Evolutionary conservation across 53 echinoderm and acorn worm genomes (phyloP).

Genomic region (Pentamera pediparva): DNA sequence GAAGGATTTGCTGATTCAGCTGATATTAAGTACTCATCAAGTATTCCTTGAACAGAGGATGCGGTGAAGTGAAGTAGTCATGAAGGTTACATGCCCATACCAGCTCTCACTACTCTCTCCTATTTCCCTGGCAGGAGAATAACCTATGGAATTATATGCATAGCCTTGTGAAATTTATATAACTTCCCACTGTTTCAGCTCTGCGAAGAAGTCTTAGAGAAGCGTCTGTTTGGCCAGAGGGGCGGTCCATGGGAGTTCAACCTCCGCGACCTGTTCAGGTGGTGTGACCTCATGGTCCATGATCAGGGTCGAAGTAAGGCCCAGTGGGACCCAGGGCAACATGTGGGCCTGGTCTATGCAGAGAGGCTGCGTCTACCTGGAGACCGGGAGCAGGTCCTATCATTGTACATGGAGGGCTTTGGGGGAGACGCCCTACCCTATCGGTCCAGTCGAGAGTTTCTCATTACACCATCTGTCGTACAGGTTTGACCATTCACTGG

Average conservation of each 20-base stretch:
- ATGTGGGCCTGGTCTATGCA: constrained; percentile 80
- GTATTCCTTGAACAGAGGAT: too few species aligned
- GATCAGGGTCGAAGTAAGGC: constrained; percentile 52
- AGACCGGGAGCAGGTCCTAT: constrained; percentile 63
- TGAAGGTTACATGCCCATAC: too few species aligned
- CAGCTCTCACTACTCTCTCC: too few species aligned
- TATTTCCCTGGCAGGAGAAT: too few species aligned
- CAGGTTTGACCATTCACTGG: constrained; percentile 50
- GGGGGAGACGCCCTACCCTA: constrained; percentile 41
- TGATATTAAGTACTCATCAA: too few species aligned
- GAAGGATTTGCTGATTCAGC: too few species aligned
- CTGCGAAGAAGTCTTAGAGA: constrained; percentile 61
- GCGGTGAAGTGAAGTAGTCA: too few species aligned
- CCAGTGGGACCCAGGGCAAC: constrained; percentile 74
- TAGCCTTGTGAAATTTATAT: not conserved
- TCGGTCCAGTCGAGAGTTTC: constrained; percentile 67
- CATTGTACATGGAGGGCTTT: constrained; percentile 63
- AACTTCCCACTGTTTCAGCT: constrained; percentile 46
- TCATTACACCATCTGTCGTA: constrained; percentile 61
- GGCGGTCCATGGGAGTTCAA: constrained; percentile 99
- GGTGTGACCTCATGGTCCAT: constrained; percentile 98
- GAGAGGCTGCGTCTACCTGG: constrained; percentile 66
- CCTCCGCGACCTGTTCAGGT: constrained; percentile 92
- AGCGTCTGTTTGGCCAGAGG: constrained; percentile 81
- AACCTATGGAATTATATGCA: too few species aligned